Evolutionary conservation across 2,797 vertebrate species (phyloP).

Genomic region (Alosa sapidissima): DNA sequence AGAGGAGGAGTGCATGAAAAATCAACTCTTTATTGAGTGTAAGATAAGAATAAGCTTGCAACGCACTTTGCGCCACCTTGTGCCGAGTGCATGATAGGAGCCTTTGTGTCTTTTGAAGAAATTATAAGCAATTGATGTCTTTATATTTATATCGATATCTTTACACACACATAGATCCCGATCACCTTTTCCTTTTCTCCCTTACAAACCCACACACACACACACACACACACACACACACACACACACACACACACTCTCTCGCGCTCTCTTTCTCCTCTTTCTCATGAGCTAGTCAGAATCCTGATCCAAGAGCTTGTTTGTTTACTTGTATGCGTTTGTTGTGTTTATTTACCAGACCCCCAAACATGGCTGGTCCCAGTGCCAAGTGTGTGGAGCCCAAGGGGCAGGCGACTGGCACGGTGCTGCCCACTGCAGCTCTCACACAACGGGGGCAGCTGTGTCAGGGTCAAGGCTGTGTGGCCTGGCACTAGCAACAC

Average conservation of each 20-base stretch:
- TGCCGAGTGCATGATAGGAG: too few relatives aligned
- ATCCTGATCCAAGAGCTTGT: neutral
- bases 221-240: constrained; percentile 26
- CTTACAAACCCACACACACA: neutral
- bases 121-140: too few relatives aligned
- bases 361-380: neutral
- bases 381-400: neutral
- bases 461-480: neutral
- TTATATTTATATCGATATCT: too few relatives aligned
- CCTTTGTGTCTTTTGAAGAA: too few relatives aligned
- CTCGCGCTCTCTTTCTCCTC: neutral
- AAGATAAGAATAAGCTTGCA: too few relatives aligned
- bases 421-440: neutral
- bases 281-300: neutral
- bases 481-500: neutral
- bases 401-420: neutral
- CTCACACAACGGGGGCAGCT: constrained; percentile 26
- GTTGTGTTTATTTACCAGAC: constrained; percentile 25
- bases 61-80: too few relatives aligned
- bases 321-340: constrained; percentile 5
- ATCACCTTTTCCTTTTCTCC: neutral
- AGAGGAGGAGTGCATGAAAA: too few relatives aligned
- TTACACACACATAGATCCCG: neutral
- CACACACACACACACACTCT: constrained; percentile 26
- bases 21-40: too few relatives aligned